Base-by-base conservation (phyloP, 1,140 invertebrate species). In the Drosophila punjabiensis region DNA sequence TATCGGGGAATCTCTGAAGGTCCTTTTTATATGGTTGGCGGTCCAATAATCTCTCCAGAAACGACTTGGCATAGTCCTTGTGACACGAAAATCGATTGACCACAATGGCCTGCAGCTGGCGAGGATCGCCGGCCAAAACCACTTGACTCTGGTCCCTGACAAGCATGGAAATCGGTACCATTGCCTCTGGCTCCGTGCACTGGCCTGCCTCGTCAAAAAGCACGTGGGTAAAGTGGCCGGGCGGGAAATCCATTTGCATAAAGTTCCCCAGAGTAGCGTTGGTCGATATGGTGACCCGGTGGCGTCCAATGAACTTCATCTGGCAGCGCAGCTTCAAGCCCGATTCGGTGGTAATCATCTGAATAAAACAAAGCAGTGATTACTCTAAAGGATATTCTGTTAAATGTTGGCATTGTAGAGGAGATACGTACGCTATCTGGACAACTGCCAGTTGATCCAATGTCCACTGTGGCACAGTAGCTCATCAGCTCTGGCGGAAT, bases 201-300 rank as follows among this genome's bases (percentile, higher is more conserved):
- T 99, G 98, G 1, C 98, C 98, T 53, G 97, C 97, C 94, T 99
- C 98, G 92, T 99, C 98, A 52, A 99, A 94, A 56, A 99, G 95
- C 1, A 98, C 94, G 91, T 99, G 98, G 4, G 97, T 97, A 89
- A 98, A 98, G 94, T 98, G 97, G 13, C 96, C 96, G 60, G 93
- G 79, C 1, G 95, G 95, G 58, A 97, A 95, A 6, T 93, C 95
- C 94, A 95, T 94, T 43, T 94, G 95, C 70, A 96, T 95, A 5
- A 99, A 92, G 37, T 94, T 92, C 1, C 97, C 97, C 7, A 98
- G 91, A 16, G 95, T 95, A 11, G 93, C 93, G 82, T 97, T 98
- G 1, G 98, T 99, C n/a, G 96, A 96, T 45, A 99, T 95, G 14
- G 97, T 96, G 13, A 99, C 95, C 30, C 96, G 94, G 93, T 97